Evolutionary conservation across 2,888 invertebrate species (phyloP), one percentile per base, ranked within the genome.

Genomic region (Torymus aiolomorphi): DNA sequence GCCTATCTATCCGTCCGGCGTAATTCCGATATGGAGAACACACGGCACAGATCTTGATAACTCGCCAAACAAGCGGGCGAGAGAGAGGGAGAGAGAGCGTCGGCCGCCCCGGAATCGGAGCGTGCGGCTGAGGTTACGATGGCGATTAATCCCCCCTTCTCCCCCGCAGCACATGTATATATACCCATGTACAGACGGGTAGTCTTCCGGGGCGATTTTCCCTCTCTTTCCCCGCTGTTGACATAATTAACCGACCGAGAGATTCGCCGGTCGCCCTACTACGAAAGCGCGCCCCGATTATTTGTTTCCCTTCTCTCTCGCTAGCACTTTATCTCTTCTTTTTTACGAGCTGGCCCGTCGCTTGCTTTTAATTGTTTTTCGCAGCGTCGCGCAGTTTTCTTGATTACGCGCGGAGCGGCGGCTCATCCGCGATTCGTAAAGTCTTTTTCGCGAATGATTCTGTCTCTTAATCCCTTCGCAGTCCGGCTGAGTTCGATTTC

Each of bases 11-110:
- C 72, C 14, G 62, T 76, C 31, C 20, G 59, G 67, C 59, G 67
- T 76, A 76, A 76, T 76, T 76, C 67, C 75, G 75, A 76, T 76
- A 69, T 67, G 67, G 80, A 69, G 78, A 69, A 72, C 52, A 63
- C 72, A 51, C 69, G 70, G 67, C 66, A 67, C n/a, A 71, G 78
- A 78, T 71, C 76, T 71, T 65, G 76, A 75, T 76, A 78, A 82
- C 65, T 78, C 73, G 76, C 42, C 70, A 74, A 75, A 81, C 63
- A 71, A 73, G 71, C 80, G 62, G 13, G 69, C 14, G 20, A 24
- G 20, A 65, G 61, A 54, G 74, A 67, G 67, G 31, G 56, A n/a
- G 66, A 24, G 70, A 51, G 20, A 74, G 67, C 8, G 8, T 42
- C 42, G 42, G 8, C 67, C 61, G 54, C 42, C 49, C 65, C 52